Evolutionary conservation across 23 tunicate species (phyloP), one percentile per base, ranked within the genome.

Genomic region (Halocynthia roretzi): DNA sequence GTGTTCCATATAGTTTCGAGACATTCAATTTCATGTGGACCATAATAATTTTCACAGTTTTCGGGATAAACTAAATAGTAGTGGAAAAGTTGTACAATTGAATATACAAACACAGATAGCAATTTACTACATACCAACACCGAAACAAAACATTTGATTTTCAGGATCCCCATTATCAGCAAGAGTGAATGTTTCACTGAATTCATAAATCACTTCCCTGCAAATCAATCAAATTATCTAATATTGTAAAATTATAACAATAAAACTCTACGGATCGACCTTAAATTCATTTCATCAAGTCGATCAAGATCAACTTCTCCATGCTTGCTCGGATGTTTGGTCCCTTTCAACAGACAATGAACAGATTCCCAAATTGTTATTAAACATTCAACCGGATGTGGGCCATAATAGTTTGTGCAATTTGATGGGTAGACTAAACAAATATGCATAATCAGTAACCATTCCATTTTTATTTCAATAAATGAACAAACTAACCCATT

Each of bases 131-230:
- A 17, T 80, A 80, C 83, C 64, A 15, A 80, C 54, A 52, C 83
- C 83, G 66, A 80, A 68, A 80, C 83, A 80, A n/a, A 52, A 50
- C 6, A 50, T 22, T 65, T 80, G 83, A 21, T 68, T 70, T 6
- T n/a, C 14, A 17, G 60, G 8, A 68, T 23, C 49, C 10, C 75
- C 83, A 68, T 51, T 11, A 54, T 80, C 75, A 15, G 83, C 75
- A 67, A 44, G n/a, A 7, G 23, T 53, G 14, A 52, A 51, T 53
- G 66, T 80, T 7, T 52, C 63, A 8, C 52, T 68, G 61, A 80
- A 68, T 6, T 20, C 53, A 6, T 22, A 0, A 10, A 68, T 7
- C 15, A 80, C 8, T 11, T 68, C 64, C 10, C 83, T 80, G 20
- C 7, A 80, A 68, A 54, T 23, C 12, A n/a, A n/a, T 14, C 11